Conservation (phyloP, 2,797 vertebrate genomes). For the Anomalospiza imberbis region DNA sequence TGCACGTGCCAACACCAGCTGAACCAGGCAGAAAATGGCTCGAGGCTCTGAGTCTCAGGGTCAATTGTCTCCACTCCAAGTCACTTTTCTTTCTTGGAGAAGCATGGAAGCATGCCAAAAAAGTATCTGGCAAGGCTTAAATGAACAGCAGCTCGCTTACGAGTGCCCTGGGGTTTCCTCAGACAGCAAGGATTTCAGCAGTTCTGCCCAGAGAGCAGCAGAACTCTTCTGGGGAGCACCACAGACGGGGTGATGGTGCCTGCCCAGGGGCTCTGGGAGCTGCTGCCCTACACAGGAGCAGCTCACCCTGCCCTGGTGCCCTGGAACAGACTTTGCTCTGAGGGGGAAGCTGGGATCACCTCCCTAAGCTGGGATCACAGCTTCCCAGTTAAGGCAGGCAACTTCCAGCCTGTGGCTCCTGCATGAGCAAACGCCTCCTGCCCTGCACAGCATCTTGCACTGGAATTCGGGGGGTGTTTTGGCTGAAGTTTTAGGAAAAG, state of each 20-base stretch:
- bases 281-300: not conserved
- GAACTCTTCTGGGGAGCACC: not conserved
- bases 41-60: slow-evolving; percentile 22
- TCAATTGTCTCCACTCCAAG: slow-evolving; percentile 57
- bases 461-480: not conserved
- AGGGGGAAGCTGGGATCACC: rapidly evolving
- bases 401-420: not conserved
- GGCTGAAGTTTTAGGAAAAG: not conserved
- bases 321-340: not conserved
- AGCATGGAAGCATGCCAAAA: slow-evolving; percentile 44
- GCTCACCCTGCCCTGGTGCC: not conserved
- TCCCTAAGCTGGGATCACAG: not conserved
- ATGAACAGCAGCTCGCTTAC: slow-evolving; percentile 30
- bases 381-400: not conserved
- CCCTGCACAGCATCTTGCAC: not conserved
- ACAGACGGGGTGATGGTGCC: rapidly evolving
- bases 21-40: slow-evolving; percentile 39
- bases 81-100: not conserved
- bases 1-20: slow-evolving; percentile 2
- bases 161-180: not conserved
- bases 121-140: slow-evolving; percentile 58
- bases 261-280: not conserved
- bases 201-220: not conserved
- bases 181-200: not conserved
- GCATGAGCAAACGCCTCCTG: rapidly evolving